Conservation (phyloP, 2,113 vertebrate species). For the Dicentrarchus labrax region DNA sequence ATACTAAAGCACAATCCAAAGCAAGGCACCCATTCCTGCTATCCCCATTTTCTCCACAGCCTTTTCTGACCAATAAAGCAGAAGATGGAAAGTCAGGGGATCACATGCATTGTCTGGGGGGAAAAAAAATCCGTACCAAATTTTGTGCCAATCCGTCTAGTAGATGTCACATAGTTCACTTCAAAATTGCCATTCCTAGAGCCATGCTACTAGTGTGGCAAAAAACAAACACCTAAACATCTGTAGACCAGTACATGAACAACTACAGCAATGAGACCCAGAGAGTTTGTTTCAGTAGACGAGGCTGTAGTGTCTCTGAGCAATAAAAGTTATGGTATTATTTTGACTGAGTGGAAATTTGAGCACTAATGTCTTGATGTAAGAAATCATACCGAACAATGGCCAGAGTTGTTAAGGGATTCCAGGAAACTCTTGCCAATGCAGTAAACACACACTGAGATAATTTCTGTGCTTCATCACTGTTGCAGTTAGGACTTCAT, state of each 20-base stretch:
- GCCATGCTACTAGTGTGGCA: background rate
- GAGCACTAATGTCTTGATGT: background rate
- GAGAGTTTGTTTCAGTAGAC: background rate
- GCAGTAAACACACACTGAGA: background rate
- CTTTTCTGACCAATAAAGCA: background rate
- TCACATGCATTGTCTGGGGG: background rate
- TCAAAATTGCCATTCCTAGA: background rate
- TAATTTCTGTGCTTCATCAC: background rate
- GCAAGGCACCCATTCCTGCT: background rate
- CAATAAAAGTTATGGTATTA: background rate
- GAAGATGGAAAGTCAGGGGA: background rate
- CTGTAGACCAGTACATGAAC: background rate
- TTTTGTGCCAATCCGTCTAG: background rate
- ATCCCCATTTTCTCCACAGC: background rate
- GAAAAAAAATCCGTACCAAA: background rate
- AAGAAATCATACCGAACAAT: constrained; percentile 15
- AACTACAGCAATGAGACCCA: background rate
- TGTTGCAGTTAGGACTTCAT: background rate
- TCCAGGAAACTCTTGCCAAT: background rate
- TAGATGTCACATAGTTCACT: background rate
- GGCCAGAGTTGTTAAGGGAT: background rate
- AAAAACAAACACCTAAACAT: background rate
- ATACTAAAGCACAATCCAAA: background rate
- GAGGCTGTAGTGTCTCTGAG: background rate
- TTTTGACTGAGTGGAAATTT: background rate